A percentile compares a stretch with the other conserved stretches of the same genome.
phyloP scores from a whole-genome alignment of 2,113 vertebrate genomes.

The Crotophaga sulcirostris region DNA sequence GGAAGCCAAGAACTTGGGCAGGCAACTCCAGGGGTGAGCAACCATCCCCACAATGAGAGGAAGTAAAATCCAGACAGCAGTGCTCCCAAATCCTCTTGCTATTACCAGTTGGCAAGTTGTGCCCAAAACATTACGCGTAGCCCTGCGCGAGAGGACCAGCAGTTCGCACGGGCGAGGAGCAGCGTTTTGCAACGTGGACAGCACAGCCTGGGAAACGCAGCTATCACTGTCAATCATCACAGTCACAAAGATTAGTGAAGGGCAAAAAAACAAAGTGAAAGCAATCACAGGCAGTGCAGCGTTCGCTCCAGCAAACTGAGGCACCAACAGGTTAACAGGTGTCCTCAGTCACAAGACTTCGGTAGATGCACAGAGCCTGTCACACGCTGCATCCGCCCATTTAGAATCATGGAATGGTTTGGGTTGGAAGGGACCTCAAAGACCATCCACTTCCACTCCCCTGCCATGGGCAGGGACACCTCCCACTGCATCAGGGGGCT shows the following conservation, averaged over 20 bases:
- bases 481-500: no score
- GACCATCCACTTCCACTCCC: no score
- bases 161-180: background rate
- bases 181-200: background rate
- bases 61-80: accelerated
- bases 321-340: background rate
- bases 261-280: background rate
- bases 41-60: accelerated
- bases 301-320: accelerated
- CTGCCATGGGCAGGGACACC: no score
- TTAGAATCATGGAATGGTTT: background rate
- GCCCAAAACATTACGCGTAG: background rate
- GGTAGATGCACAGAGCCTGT: background rate
- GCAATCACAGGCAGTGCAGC: background rate
- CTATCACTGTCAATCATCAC: background rate
- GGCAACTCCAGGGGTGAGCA: background rate
- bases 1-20: background rate
- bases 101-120: accelerated
- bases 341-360: background rate
- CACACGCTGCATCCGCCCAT: background rate
- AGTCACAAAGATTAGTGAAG: background rate
- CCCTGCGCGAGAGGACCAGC: accelerated
- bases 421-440: no score
- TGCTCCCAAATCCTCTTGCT: background rate
- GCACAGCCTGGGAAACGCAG: background rate